Evolutionary conservation across 2,888 invertebrate genomes (phyloP), one percentile per base, ranked within the genome.

Genomic region (Lasius fuliginosus): DNA sequence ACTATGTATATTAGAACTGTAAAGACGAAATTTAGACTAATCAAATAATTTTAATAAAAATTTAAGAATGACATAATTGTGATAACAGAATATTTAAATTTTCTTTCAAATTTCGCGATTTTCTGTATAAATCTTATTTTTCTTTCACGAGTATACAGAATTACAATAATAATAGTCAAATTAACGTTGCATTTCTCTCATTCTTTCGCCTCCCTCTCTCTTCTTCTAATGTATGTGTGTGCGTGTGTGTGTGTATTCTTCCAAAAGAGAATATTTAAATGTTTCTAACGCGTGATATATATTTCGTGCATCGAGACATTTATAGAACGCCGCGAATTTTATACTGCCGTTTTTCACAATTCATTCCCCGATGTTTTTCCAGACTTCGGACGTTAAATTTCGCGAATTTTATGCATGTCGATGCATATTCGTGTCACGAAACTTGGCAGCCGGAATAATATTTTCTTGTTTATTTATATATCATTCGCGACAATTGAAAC

Each of bases 371-470:
- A 76, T 9, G 1, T 33, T 76, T 76, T 23, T 27, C 49, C 5
- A 49, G 62, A 49, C 11, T 18, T 36, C 2, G 23, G 0, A 65
- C 33, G 12, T 12, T 49, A 36, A 49, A 49, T 76, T 65, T 76
- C 18, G 65, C 53, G 3, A 67, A 27, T 65, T 64, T 49, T 49
- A 53, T 36, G 36, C 75, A 18, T 65, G 27, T 27, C 65, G 36
- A 65, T 65, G 76, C 27, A 65, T 76, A 76, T 76, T 76, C 27
- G 76, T 76, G 76, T 53, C 75, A 27, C 18, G 18, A 36, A 49
- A 65, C 64, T 64, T 3, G 33, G 9, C 53, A 67, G 27, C 23
- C 3, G 27, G 53, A 76, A 67, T 65, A 58, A 42, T 40, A 76
- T 36, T 76, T 75, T 76, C 36, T 76, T 67, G 49, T 2, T 53